Conservation (phyloP, 2,888 invertebrate genomes). For the Thecophora atra region DNA sequence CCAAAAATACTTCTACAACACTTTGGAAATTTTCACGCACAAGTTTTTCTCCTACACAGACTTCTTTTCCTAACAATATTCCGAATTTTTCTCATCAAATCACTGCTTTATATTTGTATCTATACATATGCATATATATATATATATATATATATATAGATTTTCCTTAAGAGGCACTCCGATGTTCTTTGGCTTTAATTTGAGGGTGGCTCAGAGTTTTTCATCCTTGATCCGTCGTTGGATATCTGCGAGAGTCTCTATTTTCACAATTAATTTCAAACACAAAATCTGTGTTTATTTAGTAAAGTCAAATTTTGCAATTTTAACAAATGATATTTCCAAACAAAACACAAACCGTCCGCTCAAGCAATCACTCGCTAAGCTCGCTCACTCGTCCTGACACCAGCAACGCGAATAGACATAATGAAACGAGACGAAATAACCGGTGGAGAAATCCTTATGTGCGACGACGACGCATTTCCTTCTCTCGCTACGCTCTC, state of each 20-base stretch:
- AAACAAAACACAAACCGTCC: slow-evolving; percentile 22
- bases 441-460: slow-evolving; percentile 51
- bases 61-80: neutral
- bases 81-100: neutral
- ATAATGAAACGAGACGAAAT: slow-evolving; percentile 55
- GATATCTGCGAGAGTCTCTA: neutral
- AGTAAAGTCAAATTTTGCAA: slow-evolving; percentile 38
- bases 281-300: neutral
- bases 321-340: slow-evolving; percentile 31
- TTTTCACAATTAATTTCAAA: neutral
- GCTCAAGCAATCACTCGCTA: slow-evolving; percentile 40
- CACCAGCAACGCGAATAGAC: slow-evolving; percentile 65
- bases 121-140: too few species aligned
- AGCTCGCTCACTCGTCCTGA: slow-evolving; percentile 60
- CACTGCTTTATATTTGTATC: neutral
- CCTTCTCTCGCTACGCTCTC: slow-evolving; percentile 38
- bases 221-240: neutral
- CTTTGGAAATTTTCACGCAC: neutral
- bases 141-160: neutral
- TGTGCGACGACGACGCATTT: slow-evolving; percentile 39
- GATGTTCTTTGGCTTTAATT: neutral
- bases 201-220: neutral
- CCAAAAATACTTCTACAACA: neutral
- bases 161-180: neutral
- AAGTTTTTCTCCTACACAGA: slow-evolving; percentile 9